Evolutionary conservation across 2,888 invertebrate species (phyloP).

Genomic region (Uloborus plumipes): DNA sequence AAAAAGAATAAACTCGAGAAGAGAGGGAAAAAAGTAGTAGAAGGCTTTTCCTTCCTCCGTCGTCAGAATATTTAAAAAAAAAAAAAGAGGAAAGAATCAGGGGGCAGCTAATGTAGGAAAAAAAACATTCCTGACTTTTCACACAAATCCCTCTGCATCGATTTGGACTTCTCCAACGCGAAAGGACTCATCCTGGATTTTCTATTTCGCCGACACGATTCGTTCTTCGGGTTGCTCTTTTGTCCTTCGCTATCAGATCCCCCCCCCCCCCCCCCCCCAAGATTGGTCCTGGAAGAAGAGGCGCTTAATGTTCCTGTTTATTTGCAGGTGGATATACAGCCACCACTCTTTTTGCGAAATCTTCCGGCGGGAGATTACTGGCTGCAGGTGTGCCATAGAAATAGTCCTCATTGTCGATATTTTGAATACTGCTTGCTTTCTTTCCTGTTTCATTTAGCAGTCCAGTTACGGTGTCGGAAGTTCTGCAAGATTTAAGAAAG

Average conservation of each 20-base stretch:
- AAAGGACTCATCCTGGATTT: conserved; percentile 21
- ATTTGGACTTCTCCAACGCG: conserved; percentile 10
- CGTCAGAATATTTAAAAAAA: conserved; percentile 24
- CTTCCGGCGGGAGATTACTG: not conserved
- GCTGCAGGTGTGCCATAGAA: not conserved
- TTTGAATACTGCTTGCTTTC: too few relatives aligned
- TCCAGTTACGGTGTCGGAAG: too few relatives aligned
- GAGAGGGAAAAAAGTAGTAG: not conserved
- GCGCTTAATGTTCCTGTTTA: not conserved
- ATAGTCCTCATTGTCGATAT: too few relatives aligned
- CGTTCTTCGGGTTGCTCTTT: conserved; percentile 17
- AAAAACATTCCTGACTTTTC: conserved; percentile 19
- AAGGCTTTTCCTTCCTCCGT: conserved; percentile 16
- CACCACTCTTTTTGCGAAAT: not conserved
- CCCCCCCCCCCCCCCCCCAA: not conserved
- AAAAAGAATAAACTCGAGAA: not conserved
- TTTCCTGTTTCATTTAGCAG: too few relatives aligned
- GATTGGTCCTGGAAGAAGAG: not conserved
- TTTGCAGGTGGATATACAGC: not conserved
- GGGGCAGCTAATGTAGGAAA: conserved; percentile 13
- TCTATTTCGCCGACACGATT: conserved; percentile 30
- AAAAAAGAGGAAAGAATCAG: not conserved
- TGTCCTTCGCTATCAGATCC: conserved; percentile 1
- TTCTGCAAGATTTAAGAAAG: too few relatives aligned
- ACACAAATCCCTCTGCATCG: conserved; percentile 36